Evolutionary conservation across 2,888 invertebrate genomes (phyloP).

Genomic region (Hyles lineata): DNA sequence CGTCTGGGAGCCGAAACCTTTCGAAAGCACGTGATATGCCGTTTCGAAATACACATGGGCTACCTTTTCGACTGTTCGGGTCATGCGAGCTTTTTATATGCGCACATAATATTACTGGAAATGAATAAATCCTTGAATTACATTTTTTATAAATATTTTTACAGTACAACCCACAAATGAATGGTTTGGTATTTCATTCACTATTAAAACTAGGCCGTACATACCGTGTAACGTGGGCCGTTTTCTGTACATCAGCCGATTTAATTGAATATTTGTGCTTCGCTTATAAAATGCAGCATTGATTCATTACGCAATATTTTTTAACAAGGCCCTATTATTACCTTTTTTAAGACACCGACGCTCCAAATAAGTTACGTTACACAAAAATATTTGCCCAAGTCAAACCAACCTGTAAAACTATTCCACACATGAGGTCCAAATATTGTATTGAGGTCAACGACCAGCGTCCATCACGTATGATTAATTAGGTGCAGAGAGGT

Average conservation of each 20-base stretch:
- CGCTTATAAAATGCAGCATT: too few species aligned
- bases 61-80: constrained; percentile 12
- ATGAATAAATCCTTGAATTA: background rate
- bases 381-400: background rate
- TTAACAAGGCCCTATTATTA: background rate
- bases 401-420: background rate
- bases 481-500: constrained; percentile 32
- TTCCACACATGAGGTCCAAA: constrained; percentile 23
- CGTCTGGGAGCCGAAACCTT: constrained; percentile 10
- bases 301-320: too few species aligned
- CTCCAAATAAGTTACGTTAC: too few species aligned
- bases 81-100: constrained; percentile 8
- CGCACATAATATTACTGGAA: background rate
- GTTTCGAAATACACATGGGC: constrained; percentile 9
- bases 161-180: background rate
- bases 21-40: constrained; percentile 12
- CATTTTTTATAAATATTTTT: background rate
- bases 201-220: too few species aligned
- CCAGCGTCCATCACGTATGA: constrained; percentile 31
- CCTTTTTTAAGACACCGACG: background rate
- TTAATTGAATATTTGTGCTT: too few species aligned
- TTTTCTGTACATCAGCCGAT: too few species aligned
- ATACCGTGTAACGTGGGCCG: too few species aligned
- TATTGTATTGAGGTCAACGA: constrained; percentile 29
- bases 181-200: background rate